phyloP scores from a whole-genome alignment of 2,113 vertebrate species.

The Neotoma lepida region DNA sequence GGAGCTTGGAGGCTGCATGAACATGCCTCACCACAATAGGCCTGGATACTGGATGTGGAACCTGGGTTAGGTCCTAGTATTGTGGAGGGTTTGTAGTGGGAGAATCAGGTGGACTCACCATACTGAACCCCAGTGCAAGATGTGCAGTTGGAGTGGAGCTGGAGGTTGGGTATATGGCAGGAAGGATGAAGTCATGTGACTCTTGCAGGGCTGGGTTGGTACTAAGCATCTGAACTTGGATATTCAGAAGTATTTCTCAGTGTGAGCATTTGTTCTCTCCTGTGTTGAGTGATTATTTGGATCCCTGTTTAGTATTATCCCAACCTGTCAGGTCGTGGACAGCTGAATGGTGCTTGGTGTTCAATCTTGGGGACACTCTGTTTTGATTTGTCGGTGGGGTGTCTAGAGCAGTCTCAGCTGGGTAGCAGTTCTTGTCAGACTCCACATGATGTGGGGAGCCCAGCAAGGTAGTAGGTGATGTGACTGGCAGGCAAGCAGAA shows the following conservation, averaged over 20 bases:
- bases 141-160: background rate
- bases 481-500: background rate
- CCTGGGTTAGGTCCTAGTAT: background rate
- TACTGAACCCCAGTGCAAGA: background rate
- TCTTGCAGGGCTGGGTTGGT: background rate
- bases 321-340: background rate
- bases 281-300: background rate
- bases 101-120: background rate
- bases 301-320: background rate
- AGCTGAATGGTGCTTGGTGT: background rate
- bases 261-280: background rate
- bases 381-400: background rate
- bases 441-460: background rate
- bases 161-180: background rate
- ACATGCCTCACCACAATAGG: background rate
- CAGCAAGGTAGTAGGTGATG: background rate
- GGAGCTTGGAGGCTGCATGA: background rate
- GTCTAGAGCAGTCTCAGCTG: background rate
- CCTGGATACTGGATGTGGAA: background rate
- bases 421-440: background rate
- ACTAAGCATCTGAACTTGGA: background rate
- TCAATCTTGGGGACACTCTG: background rate
- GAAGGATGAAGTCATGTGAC: background rate
- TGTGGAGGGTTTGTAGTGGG: background rate
- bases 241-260: background rate